Percentiles rank a stretch among this genome's conserved stretches.
Evolutionary conservation across 2,113 vertebrate species (phyloP).

Genomic region (Gnathonemus longibarbis): DNA sequence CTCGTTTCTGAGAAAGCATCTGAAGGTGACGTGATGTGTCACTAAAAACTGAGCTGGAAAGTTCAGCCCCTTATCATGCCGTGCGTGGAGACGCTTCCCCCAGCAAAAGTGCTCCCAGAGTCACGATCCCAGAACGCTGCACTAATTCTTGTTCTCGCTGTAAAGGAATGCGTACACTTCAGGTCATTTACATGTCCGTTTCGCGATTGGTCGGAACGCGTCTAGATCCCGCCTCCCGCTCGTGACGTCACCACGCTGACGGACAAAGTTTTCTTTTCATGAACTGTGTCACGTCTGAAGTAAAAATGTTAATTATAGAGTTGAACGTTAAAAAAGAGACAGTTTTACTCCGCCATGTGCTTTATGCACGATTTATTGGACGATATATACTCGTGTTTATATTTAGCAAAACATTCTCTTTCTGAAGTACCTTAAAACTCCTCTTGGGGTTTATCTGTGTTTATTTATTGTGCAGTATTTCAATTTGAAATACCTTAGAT

Average conservation of each 20-base stretch:
- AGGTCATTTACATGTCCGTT: conserved; percentile 27
- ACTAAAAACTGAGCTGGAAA: conserved; percentile 35
- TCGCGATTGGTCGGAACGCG: conserved; percentile 41
- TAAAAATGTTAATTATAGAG: not conserved
- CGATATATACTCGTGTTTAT: not conserved
- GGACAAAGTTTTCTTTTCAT: not conserved
- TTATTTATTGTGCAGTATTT: not conserved
- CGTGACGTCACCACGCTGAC: not conserved
- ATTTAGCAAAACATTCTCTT: not conserved
- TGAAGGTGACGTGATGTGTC: conserved; percentile 9
- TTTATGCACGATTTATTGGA: not conserved
- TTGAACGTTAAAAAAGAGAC: not conserved
- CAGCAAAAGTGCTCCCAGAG: not conserved
- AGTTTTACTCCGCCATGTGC: not conserved
- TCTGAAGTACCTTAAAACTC: not conserved
- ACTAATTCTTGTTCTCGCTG: not conserved
- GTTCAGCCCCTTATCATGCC: not conserved
- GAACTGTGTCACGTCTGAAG: not conserved
- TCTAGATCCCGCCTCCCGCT: not conserved
- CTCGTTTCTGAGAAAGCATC: conserved; percentile 32
- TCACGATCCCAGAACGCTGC: not conserved
- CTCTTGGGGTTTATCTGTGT: not conserved
- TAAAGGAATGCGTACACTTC: conserved; percentile 8
- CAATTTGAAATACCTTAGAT: not conserved
- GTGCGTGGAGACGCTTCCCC: not conserved